phyloP scores from a whole-genome alignment of 92 coral and sea anemone genomes.

The Nematostella vectensis region DNA sequence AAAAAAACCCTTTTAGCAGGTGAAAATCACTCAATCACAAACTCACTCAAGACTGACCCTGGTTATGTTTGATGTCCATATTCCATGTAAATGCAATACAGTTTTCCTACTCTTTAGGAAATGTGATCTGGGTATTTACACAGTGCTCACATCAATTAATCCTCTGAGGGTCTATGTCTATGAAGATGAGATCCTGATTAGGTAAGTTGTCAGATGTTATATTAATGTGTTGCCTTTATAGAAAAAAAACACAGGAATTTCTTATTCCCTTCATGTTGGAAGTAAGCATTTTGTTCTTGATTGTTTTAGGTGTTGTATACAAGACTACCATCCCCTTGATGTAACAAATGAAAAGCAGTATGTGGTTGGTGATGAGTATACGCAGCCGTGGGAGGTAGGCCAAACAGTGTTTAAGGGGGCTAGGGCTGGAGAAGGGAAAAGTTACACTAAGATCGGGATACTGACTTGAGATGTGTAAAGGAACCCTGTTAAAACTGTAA shows the following conservation, averaged over 20 bases:
- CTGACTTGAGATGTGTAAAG: too few species aligned
- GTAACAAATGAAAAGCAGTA: conserved; percentile 58
- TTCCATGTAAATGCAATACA: too few species aligned
- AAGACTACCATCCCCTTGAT: conserved; percentile 74
- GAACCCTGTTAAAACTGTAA: too few species aligned
- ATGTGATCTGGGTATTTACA: conserved; percentile 93
- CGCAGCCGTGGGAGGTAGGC: conserved; percentile 87
- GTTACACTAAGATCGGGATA: background rate
- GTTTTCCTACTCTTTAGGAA: too few species aligned
- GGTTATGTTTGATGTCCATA: too few species aligned
- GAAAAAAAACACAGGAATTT: too few species aligned
- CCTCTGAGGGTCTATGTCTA: conserved; percentile 88
- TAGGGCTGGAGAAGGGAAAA: background rate
- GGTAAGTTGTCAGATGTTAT: conserved; percentile 58
- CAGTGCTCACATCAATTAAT: conserved; percentile 80
- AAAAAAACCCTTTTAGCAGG: too few species aligned
- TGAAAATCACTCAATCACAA: too few species aligned
- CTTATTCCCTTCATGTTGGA: too few species aligned
- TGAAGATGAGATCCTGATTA: conserved; percentile 71
- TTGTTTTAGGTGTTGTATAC: conserved; percentile 61
- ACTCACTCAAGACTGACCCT: too few species aligned
- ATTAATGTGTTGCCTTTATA: too few species aligned
- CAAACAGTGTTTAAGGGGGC: background rate
- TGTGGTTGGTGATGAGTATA: conserved; percentile 84
- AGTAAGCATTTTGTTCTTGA: too few species aligned